Conservation (phyloP, 35 echinoderm and acorn worm genomes). For the Apostichopus japonicus region DNA sequence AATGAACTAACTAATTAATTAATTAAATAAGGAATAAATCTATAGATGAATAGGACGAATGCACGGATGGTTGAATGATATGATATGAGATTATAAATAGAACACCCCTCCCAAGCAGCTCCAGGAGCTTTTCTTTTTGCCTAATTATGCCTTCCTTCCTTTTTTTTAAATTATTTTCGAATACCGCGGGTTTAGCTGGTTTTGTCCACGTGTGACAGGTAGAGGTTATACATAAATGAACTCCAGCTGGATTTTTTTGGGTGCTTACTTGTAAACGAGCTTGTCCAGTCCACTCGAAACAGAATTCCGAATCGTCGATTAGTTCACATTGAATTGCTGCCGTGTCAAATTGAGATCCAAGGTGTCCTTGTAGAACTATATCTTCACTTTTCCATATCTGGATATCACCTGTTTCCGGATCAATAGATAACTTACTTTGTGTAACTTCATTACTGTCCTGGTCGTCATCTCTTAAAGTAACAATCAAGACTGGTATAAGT, state of each 20-base stretch:
- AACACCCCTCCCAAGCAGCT: not conserved
- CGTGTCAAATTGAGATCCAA: slow-evolving; percentile 12
- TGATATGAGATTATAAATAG: not conserved
- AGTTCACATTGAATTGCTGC: slow-evolving; percentile 5
- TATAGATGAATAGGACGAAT: not conserved
- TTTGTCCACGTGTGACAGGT: too few species aligned
- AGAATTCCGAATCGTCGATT: not conserved
- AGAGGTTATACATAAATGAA: too few species aligned
- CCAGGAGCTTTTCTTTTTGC: too few species aligned
- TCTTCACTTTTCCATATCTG: not conserved
- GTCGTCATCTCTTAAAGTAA: slow-evolving; percentile 1
- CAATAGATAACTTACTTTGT: not conserved
- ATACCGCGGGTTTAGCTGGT: too few species aligned
- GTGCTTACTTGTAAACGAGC: slow-evolving; percentile 12
- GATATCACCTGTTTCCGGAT: not conserved
- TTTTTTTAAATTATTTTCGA: too few species aligned
- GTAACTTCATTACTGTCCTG: not conserved
- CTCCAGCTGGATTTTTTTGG: not conserved
- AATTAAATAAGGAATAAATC: too few species aligned
- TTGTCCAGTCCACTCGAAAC: slow-evolving; percentile 3
- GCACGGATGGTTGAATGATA: too few species aligned
- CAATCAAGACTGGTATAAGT: not conserved
- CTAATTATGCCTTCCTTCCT: too few species aligned
- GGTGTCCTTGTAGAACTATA: not conserved
- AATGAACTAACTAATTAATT: not conserved